Evolutionary conservation across 2,888 invertebrate species (phyloP).

Genomic region (Dasysyrphus tricinctus): DNA sequence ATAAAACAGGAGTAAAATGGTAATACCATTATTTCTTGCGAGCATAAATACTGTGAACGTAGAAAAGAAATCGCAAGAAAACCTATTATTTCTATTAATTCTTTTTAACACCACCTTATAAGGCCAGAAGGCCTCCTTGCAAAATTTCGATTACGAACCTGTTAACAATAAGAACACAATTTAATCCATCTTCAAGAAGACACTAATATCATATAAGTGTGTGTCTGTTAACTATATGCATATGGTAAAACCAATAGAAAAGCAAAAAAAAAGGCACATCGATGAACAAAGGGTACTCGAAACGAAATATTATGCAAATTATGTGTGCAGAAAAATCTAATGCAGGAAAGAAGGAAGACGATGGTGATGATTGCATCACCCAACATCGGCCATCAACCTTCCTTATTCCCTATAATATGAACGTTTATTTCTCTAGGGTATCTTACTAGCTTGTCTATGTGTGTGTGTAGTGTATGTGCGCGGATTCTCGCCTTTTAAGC

Average conservation of each 20-base stretch:
- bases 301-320: conserved; percentile 67
- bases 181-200: not conserved
- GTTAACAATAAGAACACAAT: not conserved
- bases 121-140: too few relatives aligned
- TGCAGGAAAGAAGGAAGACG: conserved; percentile 13
- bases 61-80: too few relatives aligned
- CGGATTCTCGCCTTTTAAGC: conserved; percentile 22
- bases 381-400: conserved; percentile 50
- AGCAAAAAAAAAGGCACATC: not conserved
- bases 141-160: not conserved
- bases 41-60: too few relatives aligned
- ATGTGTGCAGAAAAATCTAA: conserved; percentile 48
- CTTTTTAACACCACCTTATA: too few relatives aligned
- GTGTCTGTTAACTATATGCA: conserved; percentile 18
- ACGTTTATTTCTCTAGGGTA: conserved; percentile 42
- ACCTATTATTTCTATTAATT: too few relatives aligned
- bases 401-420: conserved; percentile 33
- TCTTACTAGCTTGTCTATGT: not conserved
- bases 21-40: too few relatives aligned
- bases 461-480: not conserved
- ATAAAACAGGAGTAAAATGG: too few relatives aligned
- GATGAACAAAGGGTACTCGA: conserved; percentile 33
- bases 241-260: conserved; percentile 5
- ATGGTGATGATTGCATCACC: conserved; percentile 54
- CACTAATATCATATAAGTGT: not conserved